Percentiles rank a stretch among this genome's conserved stretches.
Conservation (phyloP, 2,113 vertebrate genomes). For the Hirundichthys speculiger region DNA sequence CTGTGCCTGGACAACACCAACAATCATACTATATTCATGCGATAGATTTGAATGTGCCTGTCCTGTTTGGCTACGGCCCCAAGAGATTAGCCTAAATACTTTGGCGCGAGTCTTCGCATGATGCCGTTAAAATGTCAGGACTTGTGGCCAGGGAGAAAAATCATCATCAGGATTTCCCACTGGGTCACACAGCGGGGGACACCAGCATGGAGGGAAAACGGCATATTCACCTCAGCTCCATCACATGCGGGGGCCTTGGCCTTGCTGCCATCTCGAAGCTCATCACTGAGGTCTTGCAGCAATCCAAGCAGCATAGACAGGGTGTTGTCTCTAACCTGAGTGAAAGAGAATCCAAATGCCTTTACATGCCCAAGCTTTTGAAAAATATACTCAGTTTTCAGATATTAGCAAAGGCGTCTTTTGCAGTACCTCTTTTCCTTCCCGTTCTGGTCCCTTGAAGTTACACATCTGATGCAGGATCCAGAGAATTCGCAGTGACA, state of each 20-base stretch:
- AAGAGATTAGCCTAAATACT: conserved; percentile 77
- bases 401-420: not conserved
- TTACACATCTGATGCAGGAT: conserved; percentile 91
- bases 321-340: conserved; percentile 81
- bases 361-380: not conserved
- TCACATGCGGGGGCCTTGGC: conserved; percentile 74
- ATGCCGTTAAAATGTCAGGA: conserved; percentile 36
- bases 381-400: not conserved
- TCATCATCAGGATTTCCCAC: conserved; percentile 44
- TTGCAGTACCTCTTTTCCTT: conserved; percentile 58
- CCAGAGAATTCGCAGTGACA: conserved; percentile 91
- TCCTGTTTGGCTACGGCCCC: conserved; percentile 63
- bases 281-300: conserved; percentile 85
- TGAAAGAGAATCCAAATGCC: not conserved
- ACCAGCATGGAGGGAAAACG: conserved; percentile 35
- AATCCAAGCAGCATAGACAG: conserved; percentile 85
- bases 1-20: not conserved
- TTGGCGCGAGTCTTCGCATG: conserved; percentile 51
- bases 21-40: conserved; percentile 12
- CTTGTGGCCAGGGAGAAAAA: conserved; percentile 38
- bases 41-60: conserved; percentile 45
- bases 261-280: conserved; percentile 84
- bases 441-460: conserved; percentile 78
- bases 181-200: conserved; percentile 30
- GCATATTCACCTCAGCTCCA: conserved; percentile 73